These are phyloP conservation scores for Entelurus aequoreus DNA, from an alignment of 2,113 vertebrate species.

Conservation along the genomic window DNA sequence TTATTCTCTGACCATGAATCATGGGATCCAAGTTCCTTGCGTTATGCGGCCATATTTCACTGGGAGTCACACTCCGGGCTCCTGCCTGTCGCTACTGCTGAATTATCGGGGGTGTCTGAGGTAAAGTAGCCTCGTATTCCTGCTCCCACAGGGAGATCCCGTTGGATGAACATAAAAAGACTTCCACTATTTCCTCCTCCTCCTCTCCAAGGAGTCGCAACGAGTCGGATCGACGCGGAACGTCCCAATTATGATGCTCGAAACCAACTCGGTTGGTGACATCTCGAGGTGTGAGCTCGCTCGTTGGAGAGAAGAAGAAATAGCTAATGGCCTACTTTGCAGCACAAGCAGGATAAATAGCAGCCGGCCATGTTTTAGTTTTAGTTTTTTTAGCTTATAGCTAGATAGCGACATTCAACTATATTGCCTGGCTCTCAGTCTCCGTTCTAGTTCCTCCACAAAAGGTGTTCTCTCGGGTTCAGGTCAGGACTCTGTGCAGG, in stretches of 20 bases:
- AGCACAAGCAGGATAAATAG: slow-evolving; percentile 42
- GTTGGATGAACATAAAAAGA: not conserved
- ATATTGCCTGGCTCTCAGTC: too few relatives aligned
- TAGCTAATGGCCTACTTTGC: slow-evolving; percentile 50
- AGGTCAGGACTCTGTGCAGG: too few relatives aligned
- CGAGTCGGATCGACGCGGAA: not conserved
- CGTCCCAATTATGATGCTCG: not conserved
- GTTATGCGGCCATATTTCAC: too few relatives aligned
- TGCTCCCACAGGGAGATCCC: not conserved
- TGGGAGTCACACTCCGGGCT: too few relatives aligned
- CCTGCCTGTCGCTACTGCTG: not conserved
- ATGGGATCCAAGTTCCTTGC: too few relatives aligned
- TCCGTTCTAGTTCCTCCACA: not conserved
- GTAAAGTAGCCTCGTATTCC: not conserved
- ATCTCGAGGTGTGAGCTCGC: too few relatives aligned
- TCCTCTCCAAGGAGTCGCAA: not conserved
- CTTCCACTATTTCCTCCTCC: not conserved
- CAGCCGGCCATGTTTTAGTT: slow-evolving; percentile 25
- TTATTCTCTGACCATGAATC: too few relatives aligned
- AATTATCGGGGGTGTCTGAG: not conserved
- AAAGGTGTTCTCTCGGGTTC: too few relatives aligned
- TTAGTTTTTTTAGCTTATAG: slow-evolving; percentile 6
- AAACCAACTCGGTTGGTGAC: not conserved
- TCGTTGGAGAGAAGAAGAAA: slow-evolving; percentile 21
- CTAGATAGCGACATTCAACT: too few relatives aligned